phyloP scores from a whole-genome alignment of 2,888 invertebrate genomes.

The Aethes cnicana region DNA sequence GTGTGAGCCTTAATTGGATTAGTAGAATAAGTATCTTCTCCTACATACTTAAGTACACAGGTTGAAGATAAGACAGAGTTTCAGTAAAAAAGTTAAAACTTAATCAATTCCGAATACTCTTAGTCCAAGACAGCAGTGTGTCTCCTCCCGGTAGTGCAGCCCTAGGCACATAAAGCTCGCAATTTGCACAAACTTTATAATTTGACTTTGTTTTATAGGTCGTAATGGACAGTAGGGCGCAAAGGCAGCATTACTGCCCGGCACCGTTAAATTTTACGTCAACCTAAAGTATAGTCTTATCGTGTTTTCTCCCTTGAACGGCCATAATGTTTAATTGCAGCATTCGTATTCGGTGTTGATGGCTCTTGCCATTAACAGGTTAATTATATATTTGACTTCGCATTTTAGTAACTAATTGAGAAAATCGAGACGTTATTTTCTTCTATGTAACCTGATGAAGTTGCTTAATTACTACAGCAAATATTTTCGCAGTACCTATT shows the following conservation, averaged over 20 bases:
- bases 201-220: conserved; percentile 61
- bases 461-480: no score
- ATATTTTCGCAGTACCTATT: no score
- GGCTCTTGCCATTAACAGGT: conserved; percentile 57
- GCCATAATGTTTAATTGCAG: conserved; percentile 48
- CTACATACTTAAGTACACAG: no score
- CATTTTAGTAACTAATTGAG: not conserved
- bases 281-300: conserved; percentile 16
- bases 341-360: conserved; percentile 55
- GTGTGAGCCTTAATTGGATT: no score
- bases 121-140: conserved; percentile 25
- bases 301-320: conserved; percentile 15
- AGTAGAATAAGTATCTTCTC: no score
- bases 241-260: conserved; percentile 32
- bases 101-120: not conserved
- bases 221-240: conserved; percentile 50
- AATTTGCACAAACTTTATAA: conserved; percentile 63
- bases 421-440: no score
- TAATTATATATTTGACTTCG: conserved; percentile 41
- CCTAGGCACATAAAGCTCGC: conserved; percentile 47
- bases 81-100: no score
- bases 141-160: conserved; percentile 34
- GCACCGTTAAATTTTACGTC: conserved; percentile 29
- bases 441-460: no score
- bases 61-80: no score